A percentile compares a stretch with the other conserved stretches of the same genome.
phyloP scores from a whole-genome alignment of 2,797 vertebrate species.

The Acrocephalus scirpaceus region DNA sequence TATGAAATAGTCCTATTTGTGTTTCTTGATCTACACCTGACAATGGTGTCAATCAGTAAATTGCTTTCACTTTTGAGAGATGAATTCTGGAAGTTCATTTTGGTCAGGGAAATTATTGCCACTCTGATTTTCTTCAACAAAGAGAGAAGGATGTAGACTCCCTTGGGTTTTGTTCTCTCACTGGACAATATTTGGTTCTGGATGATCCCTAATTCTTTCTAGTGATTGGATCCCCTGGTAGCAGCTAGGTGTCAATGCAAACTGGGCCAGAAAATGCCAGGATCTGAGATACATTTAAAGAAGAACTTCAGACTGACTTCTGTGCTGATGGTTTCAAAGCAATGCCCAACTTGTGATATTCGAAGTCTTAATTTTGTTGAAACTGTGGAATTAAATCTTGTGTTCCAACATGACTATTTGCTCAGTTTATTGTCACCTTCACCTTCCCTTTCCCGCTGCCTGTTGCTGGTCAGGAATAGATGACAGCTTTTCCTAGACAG shows the following conservation, averaged over 20 bases:
- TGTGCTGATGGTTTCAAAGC: neutral
- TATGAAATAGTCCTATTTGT: neutral
- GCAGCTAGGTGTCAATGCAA: neutral
- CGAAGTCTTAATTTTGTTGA: neutral
- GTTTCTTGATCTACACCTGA: neutral
- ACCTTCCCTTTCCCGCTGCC: neutral
- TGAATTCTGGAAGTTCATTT: neutral
- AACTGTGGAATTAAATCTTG: neutral
- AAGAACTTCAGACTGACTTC: neutral
- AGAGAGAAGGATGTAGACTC: neutral
- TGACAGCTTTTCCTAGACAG: neutral
- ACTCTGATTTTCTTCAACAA: rapidly evolving
- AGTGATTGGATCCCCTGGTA: neutral
- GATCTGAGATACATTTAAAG: neutral
- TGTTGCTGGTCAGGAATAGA: neutral
- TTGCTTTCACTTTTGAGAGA: neutral
- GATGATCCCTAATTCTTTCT: neutral
- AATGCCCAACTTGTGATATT: neutral
- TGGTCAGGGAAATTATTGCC: neutral
- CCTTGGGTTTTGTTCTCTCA: neutral
- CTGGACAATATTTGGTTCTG: neutral
- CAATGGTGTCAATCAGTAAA: neutral
- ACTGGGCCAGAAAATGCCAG: neutral
- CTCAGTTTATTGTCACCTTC: neutral
- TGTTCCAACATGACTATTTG: neutral